Evolutionary conservation across 2,888 invertebrate species (phyloP), one percentile per base, ranked within the genome.

Genomic region (Brachyopa scutellaris): DNA sequence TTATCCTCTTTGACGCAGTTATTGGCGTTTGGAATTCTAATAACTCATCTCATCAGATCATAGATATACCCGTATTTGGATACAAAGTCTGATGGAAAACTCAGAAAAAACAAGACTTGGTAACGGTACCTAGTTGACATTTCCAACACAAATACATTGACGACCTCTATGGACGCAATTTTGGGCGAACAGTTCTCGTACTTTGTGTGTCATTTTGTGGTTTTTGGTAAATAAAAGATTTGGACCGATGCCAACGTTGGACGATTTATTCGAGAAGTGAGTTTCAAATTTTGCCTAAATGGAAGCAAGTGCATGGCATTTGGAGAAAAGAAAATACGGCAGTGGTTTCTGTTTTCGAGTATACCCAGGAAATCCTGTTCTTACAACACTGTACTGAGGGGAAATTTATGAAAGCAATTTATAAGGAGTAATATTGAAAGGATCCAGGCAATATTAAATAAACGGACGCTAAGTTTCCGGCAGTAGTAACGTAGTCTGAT

Each of bases 221-320:
- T 3, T 45, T 47, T 53, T 38, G 70, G 40, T 29, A 11, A 47
- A 15, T n/a, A 13, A 36, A 23, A n/a, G 19, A n/a, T 17, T 62
- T 77, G 76, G 76, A 55, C 11, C 38, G 23, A 6, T 61, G 76
- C 70, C 76, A 77, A 33, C 3, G 3, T 9, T 11, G 3, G 26
- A 40, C 45, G 70, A 77, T 70, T 77, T 77, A 77, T 77, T 62
- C 15, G 29, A 17, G n/a, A 45, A 45, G 38, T 55, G n/a, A 59
- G 19, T 31, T 31, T 36, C 53, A 62, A 53, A 61, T 53, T 59
- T 76, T 67, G 42, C 51, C 13, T 17, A 67, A 26, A 76, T 45
- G 9, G 15, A n/a, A 51, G 31, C 11, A 3, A 40, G 23, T 76
- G 57, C 67, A 67, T 40, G 59, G 23, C 38, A 19, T 53, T 53